Evolutionary conservation across 2,797 vertebrate species (phyloP).

Genomic region (Helicolenus hilgendorfi): DNA sequence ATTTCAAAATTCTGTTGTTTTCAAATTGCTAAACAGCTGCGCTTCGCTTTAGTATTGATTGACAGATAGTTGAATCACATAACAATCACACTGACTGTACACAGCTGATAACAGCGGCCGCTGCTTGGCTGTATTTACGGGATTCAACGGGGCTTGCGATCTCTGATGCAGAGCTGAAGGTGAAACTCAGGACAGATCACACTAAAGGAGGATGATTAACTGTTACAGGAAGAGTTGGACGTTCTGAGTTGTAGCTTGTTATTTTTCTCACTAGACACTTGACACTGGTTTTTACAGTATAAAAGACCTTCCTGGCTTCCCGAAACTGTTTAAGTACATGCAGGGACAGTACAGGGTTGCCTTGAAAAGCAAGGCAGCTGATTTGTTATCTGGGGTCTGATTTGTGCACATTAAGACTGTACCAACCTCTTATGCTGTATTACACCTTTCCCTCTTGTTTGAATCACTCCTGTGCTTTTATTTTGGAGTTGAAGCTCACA

Average conservation of each 20-base stretch:
- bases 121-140: constrained; percentile 5
- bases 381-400: not conserved
- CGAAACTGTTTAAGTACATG: not conserved
- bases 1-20: constrained; percentile 28
- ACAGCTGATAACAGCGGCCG: not conserved
- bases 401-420: not conserved
- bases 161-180: not conserved
- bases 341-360: not conserved
- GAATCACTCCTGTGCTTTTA: constrained; percentile 14
- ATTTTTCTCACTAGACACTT: constrained; percentile 28
- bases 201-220: constrained; percentile 24
- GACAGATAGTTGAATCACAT: constrained; percentile 5
- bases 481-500: constrained; percentile 43
- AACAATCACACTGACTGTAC: constrained; percentile 5
- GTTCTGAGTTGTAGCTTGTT: constrained; percentile 47
- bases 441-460: constrained; percentile 27
- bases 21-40: not conserved
- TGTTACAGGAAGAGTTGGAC: constrained; percentile 49
- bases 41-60: not conserved
- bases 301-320: constrained; percentile 7
- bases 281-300: not conserved
- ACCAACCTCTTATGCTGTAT: not conserved
- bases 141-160: constrained; percentile 7
- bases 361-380: not conserved
- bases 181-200: constrained; percentile 34